Percentiles rank a stretch among this genome's conserved stretches.
These are phyloP conservation scores for Anticlea derivata DNA, from an alignment of 2,888 invertebrate species.

Conservation along the genomic window DNA sequence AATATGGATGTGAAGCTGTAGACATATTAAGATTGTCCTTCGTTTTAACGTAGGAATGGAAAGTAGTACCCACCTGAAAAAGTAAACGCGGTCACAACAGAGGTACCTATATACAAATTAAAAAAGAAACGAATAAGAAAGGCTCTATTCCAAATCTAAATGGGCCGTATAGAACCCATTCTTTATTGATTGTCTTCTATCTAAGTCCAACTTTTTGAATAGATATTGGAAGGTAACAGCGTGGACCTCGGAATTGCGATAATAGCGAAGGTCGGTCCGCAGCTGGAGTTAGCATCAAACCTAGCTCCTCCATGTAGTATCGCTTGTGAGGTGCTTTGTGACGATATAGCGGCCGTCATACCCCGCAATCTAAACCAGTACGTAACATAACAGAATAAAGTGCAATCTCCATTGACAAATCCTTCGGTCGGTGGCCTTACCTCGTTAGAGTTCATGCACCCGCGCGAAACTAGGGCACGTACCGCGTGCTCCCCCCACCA, in stretches of 20 bases:
- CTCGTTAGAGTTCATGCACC: constrained; percentile 84
- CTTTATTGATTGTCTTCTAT: too few relatives aligned
- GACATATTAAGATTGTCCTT: too few relatives aligned
- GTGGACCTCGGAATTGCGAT: constrained; percentile 63
- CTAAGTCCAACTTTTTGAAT: neutral
- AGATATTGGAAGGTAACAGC: constrained; percentile 23
- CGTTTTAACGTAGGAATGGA: neutral
- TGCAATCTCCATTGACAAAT: constrained; percentile 55
- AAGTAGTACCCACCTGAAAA: neutral
- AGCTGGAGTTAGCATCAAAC: constrained; percentile 77
- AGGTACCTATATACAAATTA: constrained; percentile 8
- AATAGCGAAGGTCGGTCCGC: constrained; percentile 77
- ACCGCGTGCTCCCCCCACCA: constrained; percentile 68
- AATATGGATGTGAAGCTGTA: too few relatives aligned
- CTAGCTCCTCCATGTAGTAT: constrained; percentile 72
- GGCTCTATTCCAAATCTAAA: too few relatives aligned
- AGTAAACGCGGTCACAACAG: neutral
- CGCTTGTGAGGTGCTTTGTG: constrained; percentile 74
- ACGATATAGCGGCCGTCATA: constrained; percentile 64
- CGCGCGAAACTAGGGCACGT: constrained; percentile 82
- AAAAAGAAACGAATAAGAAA: too few relatives aligned
- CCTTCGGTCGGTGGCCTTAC: constrained; percentile 82
- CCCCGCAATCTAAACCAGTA: constrained; percentile 45
- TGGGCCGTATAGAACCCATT: too few relatives aligned
- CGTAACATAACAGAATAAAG: constrained; percentile 55